Base-by-base conservation (phyloP, 2,113 vertebrate genomes). In the Uropsilus gracilis region DNA sequence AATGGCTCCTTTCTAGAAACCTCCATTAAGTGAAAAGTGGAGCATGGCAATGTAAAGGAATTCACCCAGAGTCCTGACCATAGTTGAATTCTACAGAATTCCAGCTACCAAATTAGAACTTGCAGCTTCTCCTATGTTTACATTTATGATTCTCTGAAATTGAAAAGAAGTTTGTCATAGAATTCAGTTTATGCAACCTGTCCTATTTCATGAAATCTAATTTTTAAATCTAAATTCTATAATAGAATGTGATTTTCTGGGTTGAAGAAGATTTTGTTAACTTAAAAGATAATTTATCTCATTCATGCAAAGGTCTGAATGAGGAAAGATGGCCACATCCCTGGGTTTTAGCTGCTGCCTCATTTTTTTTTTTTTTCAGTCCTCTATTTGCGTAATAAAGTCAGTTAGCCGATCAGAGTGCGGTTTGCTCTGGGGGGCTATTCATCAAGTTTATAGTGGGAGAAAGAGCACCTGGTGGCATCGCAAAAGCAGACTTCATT, bases 401-500 rank as follows among this genome's bases (percentile, higher is more conserved):
- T 44, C 82, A 69, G 94, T 82, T 82, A 95, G 77, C 55, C n/a
- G 66, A 61, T 16, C 61, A 88, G 90, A 59, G 66, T 32, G 61
- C 16, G 9, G 64, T 91, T 94, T 88, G 83, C 97, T 94, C 96
- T 86, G 50, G 89, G 86, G 94, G 83, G 24, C 89, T 42, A 61
- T 95, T 93, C 75, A 93, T 94, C 95, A 93, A 53, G 71, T 72
- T 91, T 87, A 16, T 77, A 91, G 92, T 72, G 59, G 91, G 86
- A 86, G 39, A 61, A 85, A 72, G 87, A 91, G 84, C 84, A 91
- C 90, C 89, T 91, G 95, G 88, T 81, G 89, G 66, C 80, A 53
- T 34, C 11, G 26, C 80, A 80, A 76, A 96, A 81, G 92, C 88
- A 46, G 92, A 59, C 64, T 97, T 91, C 68, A 93, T 97, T 98